Conservation (phyloP, 2,888 invertebrate species). For the Nymphalis c-album region DNA sequence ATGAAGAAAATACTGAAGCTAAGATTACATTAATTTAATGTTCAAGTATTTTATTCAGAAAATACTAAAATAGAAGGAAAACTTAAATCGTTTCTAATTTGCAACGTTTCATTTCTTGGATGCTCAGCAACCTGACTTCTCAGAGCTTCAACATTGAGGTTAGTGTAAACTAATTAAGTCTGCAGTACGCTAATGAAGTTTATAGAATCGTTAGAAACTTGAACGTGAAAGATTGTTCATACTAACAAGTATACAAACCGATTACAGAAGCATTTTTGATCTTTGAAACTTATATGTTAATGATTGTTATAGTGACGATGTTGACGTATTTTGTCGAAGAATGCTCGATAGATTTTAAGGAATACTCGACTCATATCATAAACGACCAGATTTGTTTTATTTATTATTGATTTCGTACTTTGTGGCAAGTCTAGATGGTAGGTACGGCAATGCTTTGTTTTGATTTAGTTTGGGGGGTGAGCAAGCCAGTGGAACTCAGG, state of each 20-base stretch:
- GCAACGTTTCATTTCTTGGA: slow-evolving; percentile 2
- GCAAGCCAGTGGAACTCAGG: too few relatives aligned
- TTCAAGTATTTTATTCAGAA: background rate
- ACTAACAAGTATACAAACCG: slow-evolving; percentile 6
- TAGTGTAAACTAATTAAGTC: slow-evolving; percentile 31
- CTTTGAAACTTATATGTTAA: background rate
- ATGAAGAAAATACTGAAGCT: too few relatives aligned
- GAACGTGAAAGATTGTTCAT: slow-evolving; percentile 3
- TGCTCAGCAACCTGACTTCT: slow-evolving; percentile 12
- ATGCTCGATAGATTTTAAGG: too few relatives aligned
- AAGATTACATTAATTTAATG: too few relatives aligned
- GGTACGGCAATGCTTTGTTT: too few relatives aligned
- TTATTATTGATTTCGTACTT: too few relatives aligned
- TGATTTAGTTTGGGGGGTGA: too few relatives aligned
- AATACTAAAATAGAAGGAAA: background rate
- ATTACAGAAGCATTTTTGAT: slow-evolving; percentile 3
- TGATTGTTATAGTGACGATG: background rate
- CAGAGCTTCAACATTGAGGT: slow-evolving; percentile 22
- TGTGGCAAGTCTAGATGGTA: too few relatives aligned
- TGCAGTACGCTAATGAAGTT: slow-evolving; percentile 34
- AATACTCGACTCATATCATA: too few relatives aligned
- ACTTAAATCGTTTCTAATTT: slow-evolving; percentile 6
- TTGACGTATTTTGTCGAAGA: background rate
- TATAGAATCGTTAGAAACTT: slow-evolving; percentile 23
- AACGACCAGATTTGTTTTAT: too few relatives aligned